Evolutionary conservation across 2,888 invertebrate species (phyloP), one percentile per base, ranked within the genome.

Genomic region (Leptinotarsa rubiginosa): DNA sequence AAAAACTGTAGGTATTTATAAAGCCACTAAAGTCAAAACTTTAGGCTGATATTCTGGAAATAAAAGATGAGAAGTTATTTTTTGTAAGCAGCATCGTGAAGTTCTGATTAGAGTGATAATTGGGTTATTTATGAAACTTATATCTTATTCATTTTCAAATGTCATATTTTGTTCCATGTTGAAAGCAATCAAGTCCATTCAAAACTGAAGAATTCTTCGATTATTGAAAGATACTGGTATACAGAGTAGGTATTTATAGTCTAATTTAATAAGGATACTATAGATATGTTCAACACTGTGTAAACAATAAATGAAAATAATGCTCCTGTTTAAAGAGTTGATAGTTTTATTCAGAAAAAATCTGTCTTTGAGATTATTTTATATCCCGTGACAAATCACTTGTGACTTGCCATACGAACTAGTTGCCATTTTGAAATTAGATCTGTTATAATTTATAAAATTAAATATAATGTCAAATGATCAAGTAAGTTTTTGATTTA

Each of bases 361-460:
- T 31, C 1, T 31, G 4, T 25, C 5, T 62, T 41, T 41, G 25
- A n/a, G n/a, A 31, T 31, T 62, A n/a, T 62, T 16, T 62, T 31
- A 62, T 31, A 41, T 16, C 12, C 18, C 18, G n/a, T 62, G 62
- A 62, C 62, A 56, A 20, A 56, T 13, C 10, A 22, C 56, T 56
- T 56, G 56, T 56, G 56, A 56, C 56, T 13, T 56, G 56, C 56
- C 56, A 56, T 56, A 22, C 13, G 56, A 56, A 56, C 15, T 56
- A 56, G 56, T 56, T 56, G 56, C 56, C 56, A 56, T 56, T 56
- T 18, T 22, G 56, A 52, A 52, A 18, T 56, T 56, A 56, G 56
- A 18, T 22, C 22, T 22, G 13, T 22, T 22, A 56, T 18, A 18
- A n/a, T 52, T 16, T 52, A 52, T 52, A 16, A n/a, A 52, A 52